Base-by-base conservation (phyloP, 2,888 invertebrate genomes). In the Incurvaria masculella region DNA sequence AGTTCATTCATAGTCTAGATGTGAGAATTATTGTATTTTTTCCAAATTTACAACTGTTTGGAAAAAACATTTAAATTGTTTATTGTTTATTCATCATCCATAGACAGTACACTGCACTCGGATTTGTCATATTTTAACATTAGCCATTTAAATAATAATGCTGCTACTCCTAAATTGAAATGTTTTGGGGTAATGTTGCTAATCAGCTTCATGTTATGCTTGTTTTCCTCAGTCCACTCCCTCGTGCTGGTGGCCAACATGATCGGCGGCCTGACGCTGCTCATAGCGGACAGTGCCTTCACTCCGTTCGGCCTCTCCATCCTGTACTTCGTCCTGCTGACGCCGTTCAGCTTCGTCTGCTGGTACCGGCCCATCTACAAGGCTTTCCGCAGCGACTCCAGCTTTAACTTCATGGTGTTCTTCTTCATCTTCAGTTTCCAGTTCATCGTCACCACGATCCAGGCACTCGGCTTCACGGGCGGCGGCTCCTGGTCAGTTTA, bases 361-460 rank as follows among this genome's bases (percentile, higher is more conserved):
- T 99, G 99, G 99, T 99, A 95, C 80, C 85, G 99, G 67, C 98
- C 99, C 42, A 91, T 97, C 52, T 99, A 99, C 80, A 98, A 98
- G 80, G 99, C 98, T 54, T 98, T 99, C 82, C 89, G 97, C 65
- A 94, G 91, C 65, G 99, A 99, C 79, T 97, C 97, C 59, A 98
- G 98, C 2, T 96, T 99, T 83, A 99, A 97, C 76, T 99, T 99
- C 69, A 98, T 99, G 94, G 93, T 97, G 47, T 99, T 96, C 81
- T 99, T 99, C 85, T 96, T 99, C 69, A 91, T 99, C 61, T 97
- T 97, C 79, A 91, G 96, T 80, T 91, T 96, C 73, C 97, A 97
- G 87, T 89, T 91, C 64, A 80, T 97, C 50, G 87, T 96, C 48
- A 90, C 94, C 21, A 72, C 94, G 49, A 84, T 97, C 46, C 94